Conservation (phyloP, 2,888 invertebrate genomes). For the Stenodema calcarata region DNA sequence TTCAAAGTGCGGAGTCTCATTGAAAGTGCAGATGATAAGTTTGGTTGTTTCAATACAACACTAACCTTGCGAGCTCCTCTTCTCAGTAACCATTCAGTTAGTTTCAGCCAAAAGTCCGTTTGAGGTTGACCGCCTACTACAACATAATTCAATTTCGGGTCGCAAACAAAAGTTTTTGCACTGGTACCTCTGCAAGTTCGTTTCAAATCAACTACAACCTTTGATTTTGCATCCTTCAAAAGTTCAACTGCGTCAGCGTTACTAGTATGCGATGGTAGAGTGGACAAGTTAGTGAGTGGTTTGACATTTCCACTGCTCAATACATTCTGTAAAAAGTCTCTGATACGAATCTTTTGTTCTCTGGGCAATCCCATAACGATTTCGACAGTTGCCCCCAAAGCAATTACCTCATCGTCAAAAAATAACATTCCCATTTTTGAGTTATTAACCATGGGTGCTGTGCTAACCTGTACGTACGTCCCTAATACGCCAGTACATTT, state of each 20-base stretch:
- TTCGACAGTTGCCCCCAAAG: constrained; percentile 11
- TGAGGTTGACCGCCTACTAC: constrained; percentile 11
- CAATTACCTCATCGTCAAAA: not conserved
- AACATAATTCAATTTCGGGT: not conserved
- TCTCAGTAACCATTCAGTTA: constrained; percentile 31
- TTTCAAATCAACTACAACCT: constrained; percentile 23
- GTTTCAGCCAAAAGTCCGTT: constrained; percentile 22
- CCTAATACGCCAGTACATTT: not conserved
- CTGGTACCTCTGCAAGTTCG: not conserved
- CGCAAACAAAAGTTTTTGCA: not conserved
- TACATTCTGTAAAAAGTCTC: not conserved
- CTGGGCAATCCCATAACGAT: not conserved
- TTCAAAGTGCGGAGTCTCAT: not conserved
- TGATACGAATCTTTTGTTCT: not conserved
- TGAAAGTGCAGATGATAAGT: not conserved
- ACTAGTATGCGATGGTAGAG: not conserved
- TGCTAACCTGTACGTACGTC: constrained; percentile 11
- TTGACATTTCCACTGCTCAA: not conserved
- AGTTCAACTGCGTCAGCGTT: not conserved
- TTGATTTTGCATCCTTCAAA: not conserved
- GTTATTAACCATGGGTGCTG: not conserved
- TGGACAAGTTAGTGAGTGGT: not conserved
- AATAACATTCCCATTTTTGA: constrained; percentile 19
- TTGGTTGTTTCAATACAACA: constrained; percentile 24
- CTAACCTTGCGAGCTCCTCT: constrained; percentile 15